A percentile compares a stretch with the other conserved stretches of the same genome.
Conservation (phyloP, 2,888 invertebrate species). For the Choristoneura rosaceana region DNA sequence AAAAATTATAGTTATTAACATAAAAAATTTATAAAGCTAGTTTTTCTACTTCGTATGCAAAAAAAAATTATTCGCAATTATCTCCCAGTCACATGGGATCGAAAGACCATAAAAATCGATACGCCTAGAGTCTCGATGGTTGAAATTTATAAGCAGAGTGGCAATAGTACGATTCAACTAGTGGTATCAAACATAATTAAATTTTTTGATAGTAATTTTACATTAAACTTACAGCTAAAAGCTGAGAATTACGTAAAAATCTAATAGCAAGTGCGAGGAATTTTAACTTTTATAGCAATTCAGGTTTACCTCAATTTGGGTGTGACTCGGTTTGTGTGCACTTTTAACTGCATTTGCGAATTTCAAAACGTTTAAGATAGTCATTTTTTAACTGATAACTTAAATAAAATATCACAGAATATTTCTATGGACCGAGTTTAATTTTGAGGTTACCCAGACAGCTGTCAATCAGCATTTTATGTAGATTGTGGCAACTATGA, state of each 20-base stretch:
- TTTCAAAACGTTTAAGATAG: conserved; percentile 68
- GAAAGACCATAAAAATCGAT: not conserved
- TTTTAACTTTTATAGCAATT: conserved; percentile 6
- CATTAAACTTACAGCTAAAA: not conserved
- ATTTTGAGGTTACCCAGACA: conserved; percentile 55
- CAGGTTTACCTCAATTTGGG: conserved; percentile 65
- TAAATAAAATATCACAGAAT: conserved; percentile 58
- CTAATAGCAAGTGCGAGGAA: conserved; percentile 29
- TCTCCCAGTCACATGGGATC: conserved; percentile 16
- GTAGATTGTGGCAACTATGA: conserved; percentile 33
- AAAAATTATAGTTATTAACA: too few relatives aligned
- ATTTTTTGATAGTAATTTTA: not conserved
- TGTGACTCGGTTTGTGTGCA: conserved; percentile 58
- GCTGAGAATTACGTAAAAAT: conserved; percentile 59
- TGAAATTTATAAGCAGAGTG: not conserved
- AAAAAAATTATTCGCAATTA: not conserved
- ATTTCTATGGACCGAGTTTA: conserved; percentile 38
- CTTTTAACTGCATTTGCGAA: conserved; percentile 59
- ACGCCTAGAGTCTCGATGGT: not conserved
- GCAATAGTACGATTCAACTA: not conserved
- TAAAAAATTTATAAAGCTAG: too few relatives aligned
- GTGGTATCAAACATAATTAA: not conserved
- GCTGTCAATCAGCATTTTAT: conserved; percentile 23
- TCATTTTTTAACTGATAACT: conserved; percentile 61
- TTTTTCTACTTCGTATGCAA: too few relatives aligned